phyloP scores from a whole-genome alignment of 1,140 invertebrate species.

The Lepidurus couesii region DNA sequence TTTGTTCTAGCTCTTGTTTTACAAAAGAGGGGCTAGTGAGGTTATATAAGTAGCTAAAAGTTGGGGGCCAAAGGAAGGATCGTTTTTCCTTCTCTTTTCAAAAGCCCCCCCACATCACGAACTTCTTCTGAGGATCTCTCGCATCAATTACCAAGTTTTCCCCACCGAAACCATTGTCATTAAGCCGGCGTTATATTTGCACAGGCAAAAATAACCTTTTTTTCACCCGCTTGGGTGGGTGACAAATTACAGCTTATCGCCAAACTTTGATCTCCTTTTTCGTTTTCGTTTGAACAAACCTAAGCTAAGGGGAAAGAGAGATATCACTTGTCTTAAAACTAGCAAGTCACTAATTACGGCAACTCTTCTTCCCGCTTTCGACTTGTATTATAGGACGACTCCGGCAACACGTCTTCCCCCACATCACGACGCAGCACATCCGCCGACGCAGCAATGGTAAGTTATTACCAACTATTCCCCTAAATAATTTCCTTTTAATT shows the following conservation, averaged over 20 bases:
- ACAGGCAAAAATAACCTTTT: not conserved
- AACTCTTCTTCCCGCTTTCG: not conserved
- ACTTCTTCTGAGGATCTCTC: not conserved
- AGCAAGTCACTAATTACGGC: not conserved
- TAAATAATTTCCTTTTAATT: not conserved
- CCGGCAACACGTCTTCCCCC: conserved; percentile 50
- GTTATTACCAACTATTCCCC: not conserved
- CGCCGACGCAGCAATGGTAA: not conserved
- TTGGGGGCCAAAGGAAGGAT: not conserved
- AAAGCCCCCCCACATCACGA: not conserved
- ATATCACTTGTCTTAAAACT: not conserved
- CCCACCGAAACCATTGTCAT: not conserved
- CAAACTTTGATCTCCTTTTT: not conserved
- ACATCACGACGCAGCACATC: conserved; percentile 63
- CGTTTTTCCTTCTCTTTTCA: not conserved
- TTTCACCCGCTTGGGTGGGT: not conserved
- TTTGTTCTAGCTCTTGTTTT: conserved; percentile 22
- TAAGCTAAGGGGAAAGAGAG: too few species aligned
- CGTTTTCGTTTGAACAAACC: not conserved
- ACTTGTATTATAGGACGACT: not conserved
- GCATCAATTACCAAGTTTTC: not conserved
- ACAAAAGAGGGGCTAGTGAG: conserved; percentile 3
- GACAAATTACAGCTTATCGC: not conserved
- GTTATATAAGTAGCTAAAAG: not conserved
- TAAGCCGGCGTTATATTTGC: not conserved